Base-by-base conservation (phyloP, 2,888 invertebrate genomes). In the Noctua fimbriata region DNA sequence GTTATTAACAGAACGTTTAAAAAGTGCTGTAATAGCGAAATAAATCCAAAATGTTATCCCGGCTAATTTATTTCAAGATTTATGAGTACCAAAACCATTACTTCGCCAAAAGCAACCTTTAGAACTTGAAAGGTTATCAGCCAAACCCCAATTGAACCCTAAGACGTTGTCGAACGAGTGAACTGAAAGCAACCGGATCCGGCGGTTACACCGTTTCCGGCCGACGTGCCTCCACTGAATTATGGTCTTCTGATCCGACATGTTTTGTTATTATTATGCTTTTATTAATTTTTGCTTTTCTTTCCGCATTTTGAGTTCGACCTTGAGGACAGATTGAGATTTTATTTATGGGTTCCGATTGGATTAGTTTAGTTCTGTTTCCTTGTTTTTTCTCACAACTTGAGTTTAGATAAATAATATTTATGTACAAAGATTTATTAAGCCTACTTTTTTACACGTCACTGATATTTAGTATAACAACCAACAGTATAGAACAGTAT, bases 201-300 rank as follows among this genome's bases (percentile, higher is more conserved):
- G 93, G 92, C 91, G 91, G 94, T 94, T 93, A 92, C 91, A 89
- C 87, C 80, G 89, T 86, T 93, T 93, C 94, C 94, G 94, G 91
- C 89, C 91, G 89, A 77, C 89, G 91, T 90, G 90, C 92, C 89
- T 86, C 90, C 88, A 52, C 92, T 92, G 92, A 92, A 92, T 94
- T 94, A 93, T 92, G 90, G 90, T 92, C 92, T 90, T 89, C 86
- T 84, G 89, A 88, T 82, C 83, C 87, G 89, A 90, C 90, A 90
- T 90, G 89, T 89, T 89, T 91, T 90, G 88, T 86, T 91, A 90
- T 92, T 91, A 88, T 92, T 91, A 88, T 88, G 89, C 88, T 92
- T 90, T 92, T 91, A 88, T 79, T 84, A 83, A 67, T 84, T 88
- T 85, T 83, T 78, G 73, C 66, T 81, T 83, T 75, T 82, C 79